A percentile compares a stretch with the other conserved stretches of the same genome.
These are phyloP conservation scores for Trachelus troglodyta DNA, from an alignment of 2,888 invertebrate genomes.

Conservation along the genomic window DNA sequence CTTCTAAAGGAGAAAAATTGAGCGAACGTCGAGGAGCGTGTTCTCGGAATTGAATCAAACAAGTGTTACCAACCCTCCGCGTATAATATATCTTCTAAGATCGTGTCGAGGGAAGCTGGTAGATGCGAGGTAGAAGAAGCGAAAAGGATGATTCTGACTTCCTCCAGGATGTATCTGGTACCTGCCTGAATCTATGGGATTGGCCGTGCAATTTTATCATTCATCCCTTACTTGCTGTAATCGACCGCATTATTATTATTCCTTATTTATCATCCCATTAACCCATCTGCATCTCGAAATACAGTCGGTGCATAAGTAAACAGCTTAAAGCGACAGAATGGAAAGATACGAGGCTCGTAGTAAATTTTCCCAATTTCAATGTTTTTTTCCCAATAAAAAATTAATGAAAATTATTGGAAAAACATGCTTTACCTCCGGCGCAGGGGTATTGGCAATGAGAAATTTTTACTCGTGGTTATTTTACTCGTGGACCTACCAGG, in stretches of 20 bases:
- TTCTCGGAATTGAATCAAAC: conserved; percentile 61
- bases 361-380: not conserved
- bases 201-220: not conserved
- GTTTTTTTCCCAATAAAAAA: not conserved
- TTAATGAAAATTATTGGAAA: no score
- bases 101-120: conserved; percentile 20
- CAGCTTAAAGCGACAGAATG: not conserved
- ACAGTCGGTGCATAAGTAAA: not conserved
- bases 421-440: no score
- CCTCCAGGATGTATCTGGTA: not conserved
- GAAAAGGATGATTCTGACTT: not conserved
- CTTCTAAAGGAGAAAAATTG: conserved; percentile 49
- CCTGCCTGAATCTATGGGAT: not conserved
- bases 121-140: not conserved
- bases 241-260: not conserved
- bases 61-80: conserved; percentile 57
- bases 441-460: no score
- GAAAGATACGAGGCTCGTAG: not conserved
- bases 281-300: not conserved
- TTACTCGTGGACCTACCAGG: no score
- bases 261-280: not conserved
- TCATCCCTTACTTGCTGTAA: not conserved
- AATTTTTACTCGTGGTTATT: no score
- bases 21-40: conserved; percentile 46
- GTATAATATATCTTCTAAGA: conserved; percentile 54